phyloP scores from a whole-genome alignment of 2,113 vertebrate species.

The Tachuris rubrigastra region DNA sequence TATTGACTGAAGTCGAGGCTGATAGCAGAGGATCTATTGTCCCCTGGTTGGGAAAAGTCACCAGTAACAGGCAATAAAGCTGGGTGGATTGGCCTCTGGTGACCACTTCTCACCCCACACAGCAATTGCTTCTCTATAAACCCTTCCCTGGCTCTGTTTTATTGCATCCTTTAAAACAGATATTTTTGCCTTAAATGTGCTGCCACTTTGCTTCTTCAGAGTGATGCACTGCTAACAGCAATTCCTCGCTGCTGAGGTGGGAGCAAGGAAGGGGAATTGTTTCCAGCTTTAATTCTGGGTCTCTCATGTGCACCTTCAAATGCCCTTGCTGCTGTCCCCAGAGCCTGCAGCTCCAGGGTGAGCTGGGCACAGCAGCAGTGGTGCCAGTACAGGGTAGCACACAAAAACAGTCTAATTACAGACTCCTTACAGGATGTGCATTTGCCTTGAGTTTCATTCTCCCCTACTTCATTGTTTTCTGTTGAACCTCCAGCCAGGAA shows the following conservation, averaged over 20 bases:
- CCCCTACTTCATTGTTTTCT: background rate
- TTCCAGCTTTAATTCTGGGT: background rate
- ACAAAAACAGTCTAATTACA: background rate
- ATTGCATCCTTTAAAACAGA: slow-evolving; percentile 40
- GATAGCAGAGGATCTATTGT: slow-evolving; percentile 62
- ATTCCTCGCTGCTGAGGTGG: background rate
- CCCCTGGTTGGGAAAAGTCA: slow-evolving; percentile 50
- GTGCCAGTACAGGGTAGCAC: background rate
- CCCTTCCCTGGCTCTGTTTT: slow-evolving; percentile 45
- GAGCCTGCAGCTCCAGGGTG: background rate
- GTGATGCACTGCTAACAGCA: background rate
- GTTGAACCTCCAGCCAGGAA: background rate
- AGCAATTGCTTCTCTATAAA: slow-evolving; percentile 55
- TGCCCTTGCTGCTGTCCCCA: background rate
- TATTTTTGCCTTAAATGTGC: slow-evolving; percentile 53
- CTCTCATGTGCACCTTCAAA: background rate
- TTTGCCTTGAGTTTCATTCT: background rate
- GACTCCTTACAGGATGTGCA: rapidly evolving
- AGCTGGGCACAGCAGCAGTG: rapidly evolving
- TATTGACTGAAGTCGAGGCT: slow-evolving; percentile 60
- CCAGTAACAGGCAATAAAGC: slow-evolving; percentile 45
- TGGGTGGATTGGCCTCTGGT: slow-evolving; percentile 38
- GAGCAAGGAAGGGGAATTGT: background rate
- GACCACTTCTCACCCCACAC: slow-evolving; percentile 42
- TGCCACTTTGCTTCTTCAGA: background rate